phyloP scores from a whole-genome alignment of 2,797 vertebrate species.

The Alectoris magna region DNA sequence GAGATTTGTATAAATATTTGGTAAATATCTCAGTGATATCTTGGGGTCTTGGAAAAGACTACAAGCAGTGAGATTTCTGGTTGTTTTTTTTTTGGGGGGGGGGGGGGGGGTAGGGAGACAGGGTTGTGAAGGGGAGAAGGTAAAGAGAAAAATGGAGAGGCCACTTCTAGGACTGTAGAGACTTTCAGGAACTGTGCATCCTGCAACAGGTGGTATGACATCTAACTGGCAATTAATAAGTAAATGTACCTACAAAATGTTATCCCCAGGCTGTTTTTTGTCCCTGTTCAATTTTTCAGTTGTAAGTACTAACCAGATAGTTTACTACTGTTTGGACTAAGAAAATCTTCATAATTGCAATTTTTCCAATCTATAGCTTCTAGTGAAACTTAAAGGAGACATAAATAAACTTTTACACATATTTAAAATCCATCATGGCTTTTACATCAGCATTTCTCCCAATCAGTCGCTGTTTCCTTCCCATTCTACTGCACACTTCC shows the following conservation, averaged over 20 bases:
- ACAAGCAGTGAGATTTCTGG: background rate
- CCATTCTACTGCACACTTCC: background rate
- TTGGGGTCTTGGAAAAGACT: slow-evolving; percentile 9
- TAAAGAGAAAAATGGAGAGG: background rate
- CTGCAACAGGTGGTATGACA: background rate
- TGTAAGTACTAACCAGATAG: background rate
- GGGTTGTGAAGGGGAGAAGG: too few species aligned
- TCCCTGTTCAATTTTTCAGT: background rate
- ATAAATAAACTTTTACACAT: background rate
- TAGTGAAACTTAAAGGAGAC: background rate
- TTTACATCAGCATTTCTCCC: background rate
- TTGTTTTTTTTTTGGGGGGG: background rate
- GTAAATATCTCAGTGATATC: background rate
- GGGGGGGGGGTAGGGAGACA: too few species aligned
- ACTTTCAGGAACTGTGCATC: background rate
- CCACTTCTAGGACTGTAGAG: background rate
- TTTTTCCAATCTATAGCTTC: background rate
- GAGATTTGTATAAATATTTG: background rate
- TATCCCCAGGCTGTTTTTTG: background rate
- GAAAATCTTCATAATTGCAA: background rate
- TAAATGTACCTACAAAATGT: background rate
- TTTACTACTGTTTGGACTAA: background rate
- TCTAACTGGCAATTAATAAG: background rate
- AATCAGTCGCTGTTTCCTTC: background rate
- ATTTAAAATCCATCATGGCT: background rate